phyloP scores from a whole-genome alignment of 2,113 vertebrate species.

The Laticauda colubrina region DNA sequence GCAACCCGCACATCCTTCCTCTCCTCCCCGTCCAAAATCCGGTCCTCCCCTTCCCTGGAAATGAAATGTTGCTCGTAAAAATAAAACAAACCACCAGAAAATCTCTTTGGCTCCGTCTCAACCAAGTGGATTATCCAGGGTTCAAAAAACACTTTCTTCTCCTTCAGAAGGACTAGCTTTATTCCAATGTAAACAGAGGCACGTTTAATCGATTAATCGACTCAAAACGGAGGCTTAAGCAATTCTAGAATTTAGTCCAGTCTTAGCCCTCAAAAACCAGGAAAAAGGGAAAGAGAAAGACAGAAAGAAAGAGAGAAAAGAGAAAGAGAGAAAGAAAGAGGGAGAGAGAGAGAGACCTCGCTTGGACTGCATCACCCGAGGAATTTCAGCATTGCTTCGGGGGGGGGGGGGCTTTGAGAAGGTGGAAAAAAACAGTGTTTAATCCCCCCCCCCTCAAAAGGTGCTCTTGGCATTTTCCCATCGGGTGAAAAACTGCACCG shows the following conservation, averaged over 20 bases:
- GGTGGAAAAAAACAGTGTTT: not conserved
- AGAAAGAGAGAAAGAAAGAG: not conserved
- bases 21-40: fast-evolving
- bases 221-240: not conserved
- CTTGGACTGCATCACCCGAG: not conserved
- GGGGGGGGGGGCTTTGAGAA: not conserved
- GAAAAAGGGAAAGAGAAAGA: not conserved
- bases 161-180: not conserved
- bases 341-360: not conserved
- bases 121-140: too few relatives aligned
- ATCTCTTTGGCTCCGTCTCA: not conserved
- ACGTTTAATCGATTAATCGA: not conserved
- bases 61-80: not conserved
- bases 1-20: not conserved
- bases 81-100: not conserved
- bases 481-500: not conserved
- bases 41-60: not conserved
- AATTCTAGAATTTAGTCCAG: not conserved
- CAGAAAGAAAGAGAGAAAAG: fast-evolving
- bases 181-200: slow-evolving; percentile 4
- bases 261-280: not conserved
- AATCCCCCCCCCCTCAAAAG: not conserved
- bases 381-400: not conserved
- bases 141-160: too few relatives aligned
- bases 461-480: not conserved